Conservation (phyloP, 2,888 invertebrate genomes). For the Rhogogaster chlorosoma region DNA sequence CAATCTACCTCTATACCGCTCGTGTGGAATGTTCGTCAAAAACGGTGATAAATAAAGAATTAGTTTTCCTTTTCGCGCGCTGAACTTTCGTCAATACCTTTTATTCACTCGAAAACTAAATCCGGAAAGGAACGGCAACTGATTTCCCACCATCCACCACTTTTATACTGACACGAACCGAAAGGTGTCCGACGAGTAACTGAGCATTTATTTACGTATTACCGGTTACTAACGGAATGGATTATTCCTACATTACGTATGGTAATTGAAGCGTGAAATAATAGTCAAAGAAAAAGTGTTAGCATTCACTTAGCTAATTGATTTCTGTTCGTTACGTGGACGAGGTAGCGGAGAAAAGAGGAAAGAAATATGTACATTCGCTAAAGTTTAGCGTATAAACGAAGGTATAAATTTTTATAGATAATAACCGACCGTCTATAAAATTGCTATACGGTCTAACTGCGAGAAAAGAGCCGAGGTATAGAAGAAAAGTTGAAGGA, state of each 20-base stretch:
- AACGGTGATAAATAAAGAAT: background rate
- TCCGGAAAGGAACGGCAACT: background rate
- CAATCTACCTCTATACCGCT: background rate
- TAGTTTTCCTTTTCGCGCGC: background rate
- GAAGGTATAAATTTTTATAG: background rate
- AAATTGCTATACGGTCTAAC: background rate
- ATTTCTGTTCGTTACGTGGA: background rate
- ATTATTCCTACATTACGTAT: conserved; percentile 29
- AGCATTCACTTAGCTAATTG: conserved; percentile 24
- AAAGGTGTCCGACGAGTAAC: conserved; percentile 17
- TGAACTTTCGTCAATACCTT: background rate
- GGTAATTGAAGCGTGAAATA: background rate
- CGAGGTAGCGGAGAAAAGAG: background rate
- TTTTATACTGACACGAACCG: background rate
- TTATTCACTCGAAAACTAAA: background rate
- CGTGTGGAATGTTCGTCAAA: background rate
- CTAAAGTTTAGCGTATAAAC: background rate
- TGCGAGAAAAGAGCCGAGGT: background rate
- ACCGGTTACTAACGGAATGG: background rate
- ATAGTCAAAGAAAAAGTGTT: background rate
- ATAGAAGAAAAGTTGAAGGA: background rate
- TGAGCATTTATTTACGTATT: background rate
- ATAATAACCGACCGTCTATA: background rate
- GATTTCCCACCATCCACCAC: conserved; percentile 33
- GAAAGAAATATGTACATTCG: background rate